phyloP scores from a whole-genome alignment of 1,140 invertebrate genomes.

The Drosophila bipectinata region DNA sequence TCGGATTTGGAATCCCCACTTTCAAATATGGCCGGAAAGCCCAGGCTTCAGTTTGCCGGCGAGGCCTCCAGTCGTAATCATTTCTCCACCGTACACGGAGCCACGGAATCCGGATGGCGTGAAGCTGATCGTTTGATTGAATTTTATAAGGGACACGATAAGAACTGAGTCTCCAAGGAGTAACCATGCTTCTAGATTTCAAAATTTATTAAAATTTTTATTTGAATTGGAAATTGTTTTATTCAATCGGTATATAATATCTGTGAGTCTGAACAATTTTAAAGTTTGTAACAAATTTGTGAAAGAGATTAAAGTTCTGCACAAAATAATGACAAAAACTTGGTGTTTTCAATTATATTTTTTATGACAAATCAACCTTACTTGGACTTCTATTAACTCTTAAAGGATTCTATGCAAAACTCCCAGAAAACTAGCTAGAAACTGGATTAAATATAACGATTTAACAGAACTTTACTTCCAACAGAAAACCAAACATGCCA shows the following conservation, averaged over 20 bases:
- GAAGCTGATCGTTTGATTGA: slow-evolving; percentile 87
- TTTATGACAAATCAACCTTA: too few species aligned
- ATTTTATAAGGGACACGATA: slow-evolving; percentile 40
- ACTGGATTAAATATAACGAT: not conserved
- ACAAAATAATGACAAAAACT: too few species aligned
- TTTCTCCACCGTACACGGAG: slow-evolving; percentile 92
- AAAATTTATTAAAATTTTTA: not conserved
- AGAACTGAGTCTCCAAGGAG: not conserved
- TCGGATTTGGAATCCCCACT: slow-evolving; percentile 86
- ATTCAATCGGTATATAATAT: too few species aligned
- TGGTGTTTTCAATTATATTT: too few species aligned
- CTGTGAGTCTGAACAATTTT: too few species aligned
- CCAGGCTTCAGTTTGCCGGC: slow-evolving; percentile 89
- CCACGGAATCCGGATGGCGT: slow-evolving; percentile 90
- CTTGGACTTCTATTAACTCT: too few species aligned
- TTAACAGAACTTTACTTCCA: too few species aligned
- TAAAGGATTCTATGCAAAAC: too few species aligned
- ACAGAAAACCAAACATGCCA: not conserved
- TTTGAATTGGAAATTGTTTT: not conserved
- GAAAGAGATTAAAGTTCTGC: too few species aligned
- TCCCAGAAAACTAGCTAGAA: not conserved
- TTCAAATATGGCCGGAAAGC: slow-evolving; percentile 82
- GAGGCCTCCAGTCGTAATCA: slow-evolving; percentile 88
- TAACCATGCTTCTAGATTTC: not conserved
- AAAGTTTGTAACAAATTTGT: too few species aligned